Base-by-base conservation (phyloP, 1,140 invertebrate species). In the Mya arenaria region DNA sequence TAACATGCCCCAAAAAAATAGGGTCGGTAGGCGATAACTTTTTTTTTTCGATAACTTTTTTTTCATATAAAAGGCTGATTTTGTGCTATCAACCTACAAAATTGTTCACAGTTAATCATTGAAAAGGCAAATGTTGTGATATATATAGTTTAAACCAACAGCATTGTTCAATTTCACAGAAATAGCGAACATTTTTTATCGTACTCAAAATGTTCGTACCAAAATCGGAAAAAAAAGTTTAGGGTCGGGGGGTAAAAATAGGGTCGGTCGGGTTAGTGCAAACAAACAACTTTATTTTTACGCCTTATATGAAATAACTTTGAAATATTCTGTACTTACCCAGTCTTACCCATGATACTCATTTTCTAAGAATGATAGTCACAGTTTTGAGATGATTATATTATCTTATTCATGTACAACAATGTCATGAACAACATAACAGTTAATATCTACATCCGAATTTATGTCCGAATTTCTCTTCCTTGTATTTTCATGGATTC, bases 251-350 rank as follows among this genome's bases (percentile, higher is more conserved):
- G n/a, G 52, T 4, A 19, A 19, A 56, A 56, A 56, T 56, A 56
- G 52, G 52, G 52, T 56, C 52, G 52, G 52, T 56, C 52, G 17
- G 52, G 52, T 56, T 56, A 56, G 52, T 56, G 52, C n/a, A 56
- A 56, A 56, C 52, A 56, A 56, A 56, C 52, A 56, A 56, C 52
- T 56, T n/a, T n/a, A n/a, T 56, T 56, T 56, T 56, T 56, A 56
- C 52, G 52, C 52, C 52, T 56, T 56, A 56, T 56, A 56, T 56
- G 52, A 56, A 56, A 56, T 56, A 56, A 56, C 4, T 56, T 56
- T 56, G 52, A 56, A 56, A 56, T 56, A 56, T 56, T 56, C 52
- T 56, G 52, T 56, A 56, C 52, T 56, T 56, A 56, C 52, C 52
- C 52, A 56, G 52, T 56, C 52, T 56, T 56, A 56, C 52, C 52